Conservation (phyloP, 2,113 vertebrate species). For the Elephas maximus region DNA sequence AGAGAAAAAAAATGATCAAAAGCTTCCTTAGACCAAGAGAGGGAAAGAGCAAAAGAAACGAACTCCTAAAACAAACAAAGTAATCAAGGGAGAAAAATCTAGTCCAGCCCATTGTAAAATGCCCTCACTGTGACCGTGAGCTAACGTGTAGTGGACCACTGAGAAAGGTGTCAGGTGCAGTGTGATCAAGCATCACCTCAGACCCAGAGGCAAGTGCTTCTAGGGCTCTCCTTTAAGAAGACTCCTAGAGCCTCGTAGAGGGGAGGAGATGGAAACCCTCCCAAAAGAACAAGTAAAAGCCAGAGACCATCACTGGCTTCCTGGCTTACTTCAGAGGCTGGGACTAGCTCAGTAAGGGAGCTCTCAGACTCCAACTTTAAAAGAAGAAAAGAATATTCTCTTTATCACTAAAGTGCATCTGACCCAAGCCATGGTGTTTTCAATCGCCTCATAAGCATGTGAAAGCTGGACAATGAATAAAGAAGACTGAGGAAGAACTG, state of each 20-base stretch:
- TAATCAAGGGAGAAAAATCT: conserved; percentile 4
- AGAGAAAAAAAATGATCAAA: conserved; percentile 64
- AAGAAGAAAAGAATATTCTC: background rate
- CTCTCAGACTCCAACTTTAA: background rate
- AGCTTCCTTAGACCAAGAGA: conserved; percentile 24
- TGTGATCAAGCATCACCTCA: background rate
- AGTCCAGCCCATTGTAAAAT: conserved; percentile 14
- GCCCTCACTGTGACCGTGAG: background rate
- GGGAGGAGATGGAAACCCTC: background rate
- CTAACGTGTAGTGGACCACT: too few relatives aligned
- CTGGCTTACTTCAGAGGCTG: background rate
- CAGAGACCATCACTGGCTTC: background rate
- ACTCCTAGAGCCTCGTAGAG: background rate
- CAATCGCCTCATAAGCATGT: too few relatives aligned
- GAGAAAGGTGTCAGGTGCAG: background rate
- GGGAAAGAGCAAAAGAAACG: background rate
- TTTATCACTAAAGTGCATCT: background rate
- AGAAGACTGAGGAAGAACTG: too few relatives aligned
- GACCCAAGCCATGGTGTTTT: too few relatives aligned
- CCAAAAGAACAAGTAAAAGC: background rate
- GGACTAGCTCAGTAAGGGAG: background rate
- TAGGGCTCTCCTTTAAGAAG: background rate
- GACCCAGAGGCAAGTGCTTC: background rate
- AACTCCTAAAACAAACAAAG: conserved; percentile 67
- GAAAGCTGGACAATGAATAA: too few relatives aligned